Evolutionary conservation across 2,888 invertebrate species (phyloP).

Genomic region (Anthophora plumipes): DNA sequence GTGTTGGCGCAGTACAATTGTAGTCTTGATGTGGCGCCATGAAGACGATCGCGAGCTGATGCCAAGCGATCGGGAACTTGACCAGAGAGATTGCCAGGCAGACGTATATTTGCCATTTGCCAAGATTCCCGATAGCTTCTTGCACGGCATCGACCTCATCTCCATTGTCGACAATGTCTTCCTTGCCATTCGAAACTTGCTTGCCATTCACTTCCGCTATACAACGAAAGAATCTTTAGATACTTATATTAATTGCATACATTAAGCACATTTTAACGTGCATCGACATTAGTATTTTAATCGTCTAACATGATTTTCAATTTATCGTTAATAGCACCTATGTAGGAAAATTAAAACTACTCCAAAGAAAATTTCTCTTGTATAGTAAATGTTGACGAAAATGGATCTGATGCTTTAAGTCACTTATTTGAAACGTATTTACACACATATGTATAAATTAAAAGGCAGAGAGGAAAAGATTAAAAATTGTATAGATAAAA

Average conservation of each 20-base stretch:
- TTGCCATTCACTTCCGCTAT: conserved; percentile 78
- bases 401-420: too few relatives aligned
- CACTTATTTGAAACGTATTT: too few relatives aligned
- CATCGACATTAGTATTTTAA: too few relatives aligned
- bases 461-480: too few relatives aligned
- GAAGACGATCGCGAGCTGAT: conserved; percentile 92
- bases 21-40: conserved; percentile 89
- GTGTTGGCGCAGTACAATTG: conserved; percentile 85
- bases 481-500: too few relatives aligned
- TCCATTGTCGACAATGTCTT: conserved; percentile 66
- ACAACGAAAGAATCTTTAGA: conserved; percentile 14
- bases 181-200: conserved; percentile 71
- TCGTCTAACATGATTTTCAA: too few relatives aligned
- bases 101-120: conserved; percentile 91
- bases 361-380: too few relatives aligned
- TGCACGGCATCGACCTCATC: conserved; percentile 87
- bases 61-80: conserved; percentile 93
- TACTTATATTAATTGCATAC: background rate
- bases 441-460: too few relatives aligned
- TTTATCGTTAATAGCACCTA: too few relatives aligned
- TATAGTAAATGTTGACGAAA: too few relatives aligned
- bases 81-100: conserved; percentile 89
- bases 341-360: too few relatives aligned
- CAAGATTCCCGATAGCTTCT: conserved; percentile 89
- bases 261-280: too few relatives aligned